A percentile compares a stretch with the other conserved stretches of the same genome.
phyloP scores from a whole-genome alignment of 2,113 vertebrate genomes.

The Brienomyrus brachyistius region DNA sequence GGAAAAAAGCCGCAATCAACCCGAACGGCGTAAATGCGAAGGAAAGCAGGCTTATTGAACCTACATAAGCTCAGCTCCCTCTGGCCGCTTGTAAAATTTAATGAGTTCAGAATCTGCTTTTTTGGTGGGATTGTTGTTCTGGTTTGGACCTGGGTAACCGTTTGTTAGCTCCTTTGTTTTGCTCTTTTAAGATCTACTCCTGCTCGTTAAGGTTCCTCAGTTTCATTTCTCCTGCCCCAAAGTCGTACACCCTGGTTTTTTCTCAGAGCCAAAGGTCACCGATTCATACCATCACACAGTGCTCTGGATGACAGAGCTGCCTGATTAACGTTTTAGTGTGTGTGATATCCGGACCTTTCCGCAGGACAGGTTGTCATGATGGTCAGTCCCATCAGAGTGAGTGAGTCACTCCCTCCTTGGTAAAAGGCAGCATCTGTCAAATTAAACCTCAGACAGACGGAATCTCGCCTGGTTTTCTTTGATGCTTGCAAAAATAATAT shows the following conservation, averaged over 20 bases:
- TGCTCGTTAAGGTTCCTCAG: not conserved
- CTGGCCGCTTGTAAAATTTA: slow-evolving; percentile 25
- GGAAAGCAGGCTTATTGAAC: slow-evolving; percentile 55
- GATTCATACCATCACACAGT: slow-evolving; percentile 47
- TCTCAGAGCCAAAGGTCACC: slow-evolving; percentile 43
- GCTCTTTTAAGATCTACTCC: not conserved
- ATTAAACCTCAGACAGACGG: not conserved
- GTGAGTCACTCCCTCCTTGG: slow-evolving; percentile 45
- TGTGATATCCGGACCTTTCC: slow-evolving; percentile 51
- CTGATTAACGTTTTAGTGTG: slow-evolving; percentile 54
- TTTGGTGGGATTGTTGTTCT: not conserved
- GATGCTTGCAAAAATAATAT: not conserved
- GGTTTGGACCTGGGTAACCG: not conserved
- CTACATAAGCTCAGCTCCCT: slow-evolving; percentile 36
- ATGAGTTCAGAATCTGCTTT: not conserved
- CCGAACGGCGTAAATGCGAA: slow-evolving; percentile 49
- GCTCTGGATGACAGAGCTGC: slow-evolving; percentile 46
- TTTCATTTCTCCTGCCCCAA: slow-evolving; percentile 31
- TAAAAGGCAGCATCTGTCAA: slow-evolving; percentile 23
- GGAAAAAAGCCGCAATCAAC: slow-evolving; percentile 40
- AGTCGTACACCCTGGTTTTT: slow-evolving; percentile 39
- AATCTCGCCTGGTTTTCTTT: not conserved
- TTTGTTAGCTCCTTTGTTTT: slow-evolving; percentile 8
- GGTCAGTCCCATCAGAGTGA: slow-evolving; percentile 39
- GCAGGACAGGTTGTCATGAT: slow-evolving; percentile 49